These are phyloP conservation scores for Prietella phreatophila DNA, from an alignment of 2,113 vertebrate species.

Conservation along the genomic window DNA sequence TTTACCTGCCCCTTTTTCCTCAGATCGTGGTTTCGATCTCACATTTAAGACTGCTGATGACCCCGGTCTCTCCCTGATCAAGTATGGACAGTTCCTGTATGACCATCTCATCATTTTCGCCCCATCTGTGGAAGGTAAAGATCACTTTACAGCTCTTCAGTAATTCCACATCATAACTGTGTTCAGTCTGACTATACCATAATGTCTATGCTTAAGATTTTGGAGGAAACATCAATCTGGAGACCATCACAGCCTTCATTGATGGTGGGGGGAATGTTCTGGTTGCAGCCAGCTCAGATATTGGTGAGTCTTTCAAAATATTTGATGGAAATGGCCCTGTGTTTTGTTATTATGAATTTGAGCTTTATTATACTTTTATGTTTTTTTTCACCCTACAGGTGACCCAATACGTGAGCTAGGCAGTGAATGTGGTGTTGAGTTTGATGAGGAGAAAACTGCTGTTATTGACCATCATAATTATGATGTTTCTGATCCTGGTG, in stretches of 20 bases:
- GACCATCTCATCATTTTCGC: conserved; percentile 94
- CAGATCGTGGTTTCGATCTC: conserved; percentile 92
- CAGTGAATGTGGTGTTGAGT: conserved; percentile 96
- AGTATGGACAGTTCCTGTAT: conserved; percentile 93
- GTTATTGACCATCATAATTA: conserved; percentile 98
- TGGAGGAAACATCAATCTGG: conserved; percentile 93
- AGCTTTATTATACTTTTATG: not conserved
- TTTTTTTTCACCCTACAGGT: conserved; percentile 68
- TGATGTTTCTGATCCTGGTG: conserved; percentile 88
- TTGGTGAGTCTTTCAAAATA: conserved; percentile 73
- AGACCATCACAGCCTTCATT: conserved; percentile 93
- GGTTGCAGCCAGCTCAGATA: conserved; percentile 90
- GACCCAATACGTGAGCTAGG: conserved; percentile 95
- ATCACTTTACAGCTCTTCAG: not conserved
- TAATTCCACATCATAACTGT: not conserved
- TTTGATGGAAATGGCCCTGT: not conserved
- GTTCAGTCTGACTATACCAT: not conserved
- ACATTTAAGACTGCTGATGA: conserved; percentile 92
- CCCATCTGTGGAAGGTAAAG: conserved; percentile 91
- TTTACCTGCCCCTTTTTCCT: not conserved
- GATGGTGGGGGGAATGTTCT: conserved; percentile 94
- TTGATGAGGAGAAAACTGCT: conserved; percentile 94
- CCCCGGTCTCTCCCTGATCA: conserved; percentile 88
- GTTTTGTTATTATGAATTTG: not conserved
- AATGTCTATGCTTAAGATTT: conserved; percentile 80